Evolutionary conservation across 2,113 vertebrate species (phyloP).

Genomic region (Onychostruthus taczanowskii): DNA sequence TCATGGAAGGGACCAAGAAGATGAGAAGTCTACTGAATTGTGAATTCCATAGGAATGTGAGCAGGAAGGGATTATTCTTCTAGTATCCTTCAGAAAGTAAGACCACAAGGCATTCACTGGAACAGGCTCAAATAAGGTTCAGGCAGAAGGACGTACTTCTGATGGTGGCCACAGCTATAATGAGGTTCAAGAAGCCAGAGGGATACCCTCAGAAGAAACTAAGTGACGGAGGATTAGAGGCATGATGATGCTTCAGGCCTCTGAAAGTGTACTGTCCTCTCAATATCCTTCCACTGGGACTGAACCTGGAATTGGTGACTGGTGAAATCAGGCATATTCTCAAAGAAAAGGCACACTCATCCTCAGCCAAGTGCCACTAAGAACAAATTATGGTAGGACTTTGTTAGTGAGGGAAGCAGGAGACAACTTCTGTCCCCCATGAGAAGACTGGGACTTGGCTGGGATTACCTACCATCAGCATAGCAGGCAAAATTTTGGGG

Average conservation of each 20-base stretch:
- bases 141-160: background rate
- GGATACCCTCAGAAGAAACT: background rate
- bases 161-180: background rate
- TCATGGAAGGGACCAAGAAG: background rate
- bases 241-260: background rate
- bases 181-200: rapidly evolving
- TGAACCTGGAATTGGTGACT: background rate
- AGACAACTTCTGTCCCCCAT: background rate
- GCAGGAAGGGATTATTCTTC: background rate
- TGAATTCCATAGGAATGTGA: background rate
- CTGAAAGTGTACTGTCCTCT: background rate
- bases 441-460: background rate
- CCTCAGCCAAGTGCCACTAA: background rate
- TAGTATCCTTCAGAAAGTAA: background rate
- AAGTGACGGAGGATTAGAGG: background rate
- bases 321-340: background rate
- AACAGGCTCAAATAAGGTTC: background rate
- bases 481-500: background rate
- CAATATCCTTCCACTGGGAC: background rate
- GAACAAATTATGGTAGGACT: background rate
- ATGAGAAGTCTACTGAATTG: background rate
- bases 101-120: background rate
- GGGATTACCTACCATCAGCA: background rate
- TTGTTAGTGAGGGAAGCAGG: background rate
- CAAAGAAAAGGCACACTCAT: background rate